Evolutionary conservation across 2,113 vertebrate species (phyloP).

Genomic region (Microtus ochrogaster): DNA sequence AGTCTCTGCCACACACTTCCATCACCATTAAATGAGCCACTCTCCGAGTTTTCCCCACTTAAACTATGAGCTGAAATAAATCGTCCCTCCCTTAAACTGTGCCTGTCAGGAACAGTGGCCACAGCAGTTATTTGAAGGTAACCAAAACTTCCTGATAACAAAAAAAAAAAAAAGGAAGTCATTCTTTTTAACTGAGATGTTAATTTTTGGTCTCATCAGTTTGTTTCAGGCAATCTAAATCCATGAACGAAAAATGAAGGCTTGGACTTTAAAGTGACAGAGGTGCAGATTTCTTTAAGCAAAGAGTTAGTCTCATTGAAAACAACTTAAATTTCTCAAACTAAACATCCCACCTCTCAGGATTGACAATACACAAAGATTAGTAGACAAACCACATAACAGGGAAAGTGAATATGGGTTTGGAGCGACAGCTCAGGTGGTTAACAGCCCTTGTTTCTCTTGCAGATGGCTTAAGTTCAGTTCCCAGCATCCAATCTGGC

Average conservation of each 20-base stretch:
- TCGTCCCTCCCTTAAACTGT: not conserved
- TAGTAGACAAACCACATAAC: not conserved
- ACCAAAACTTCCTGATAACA: not conserved
- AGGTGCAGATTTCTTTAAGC: not conserved
- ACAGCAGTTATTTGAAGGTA: not conserved
- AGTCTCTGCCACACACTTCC: not conserved
- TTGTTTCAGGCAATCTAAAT: not conserved
- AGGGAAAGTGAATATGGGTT: not conserved
- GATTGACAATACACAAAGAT: fast-evolving
- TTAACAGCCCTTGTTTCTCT: no score
- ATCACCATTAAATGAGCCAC: not conserved
- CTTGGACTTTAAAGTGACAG: not conserved
- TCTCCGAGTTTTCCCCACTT: no score
- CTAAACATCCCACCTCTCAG: not conserved
- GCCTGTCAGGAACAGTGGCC: not conserved
- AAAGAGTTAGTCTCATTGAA: not conserved
- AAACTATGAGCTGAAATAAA: not conserved
- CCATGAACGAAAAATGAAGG: not conserved
- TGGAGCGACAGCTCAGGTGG: not conserved
- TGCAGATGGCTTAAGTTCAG: not conserved
- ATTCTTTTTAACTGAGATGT: not conserved
- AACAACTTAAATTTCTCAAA: not conserved
- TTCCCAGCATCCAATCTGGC: not conserved
- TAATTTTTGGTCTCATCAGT: not conserved
- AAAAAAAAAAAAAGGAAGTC: not conserved